Evolutionary conservation across 2,797 vertebrate species (phyloP).

Genomic region (Poecilia gillii): DNA sequence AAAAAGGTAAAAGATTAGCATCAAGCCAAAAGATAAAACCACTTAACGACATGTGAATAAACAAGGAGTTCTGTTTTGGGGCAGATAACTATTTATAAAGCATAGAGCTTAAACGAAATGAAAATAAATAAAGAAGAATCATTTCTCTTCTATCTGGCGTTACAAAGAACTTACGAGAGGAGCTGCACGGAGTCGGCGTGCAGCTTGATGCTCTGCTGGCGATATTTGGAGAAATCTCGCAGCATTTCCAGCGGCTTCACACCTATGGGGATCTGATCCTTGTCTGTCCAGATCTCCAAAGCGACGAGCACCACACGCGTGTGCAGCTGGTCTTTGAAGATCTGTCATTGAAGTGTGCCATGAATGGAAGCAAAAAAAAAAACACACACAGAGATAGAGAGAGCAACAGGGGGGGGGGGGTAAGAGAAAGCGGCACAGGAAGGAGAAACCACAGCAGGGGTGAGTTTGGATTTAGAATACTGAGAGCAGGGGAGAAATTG

Average conservation of each 20-base stretch:
- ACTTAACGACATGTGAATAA: not conserved
- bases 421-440: not conserved
- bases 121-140: not conserved
- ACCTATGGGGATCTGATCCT: slow-evolving; percentile 89
- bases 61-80: not conserved
- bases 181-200: slow-evolving; percentile 93
- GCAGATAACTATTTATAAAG: not conserved
- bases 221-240: slow-evolving; percentile 92
- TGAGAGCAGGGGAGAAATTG: slow-evolving; percentile 41
- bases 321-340: slow-evolving; percentile 97
- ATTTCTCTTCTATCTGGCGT: not conserved
- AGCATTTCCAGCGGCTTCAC: slow-evolving; percentile 92
- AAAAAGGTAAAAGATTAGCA: not conserved
- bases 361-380: slow-evolving; percentile 35
- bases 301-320: slow-evolving; percentile 96
- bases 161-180: slow-evolving; percentile 87
- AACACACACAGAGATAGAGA: slow-evolving; percentile 14
- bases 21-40: not conserved
- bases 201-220: slow-evolving; percentile 90
- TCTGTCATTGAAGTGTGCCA: slow-evolving; percentile 75
- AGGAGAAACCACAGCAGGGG: slow-evolving; percentile 45
- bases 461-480: slow-evolving; percentile 49
- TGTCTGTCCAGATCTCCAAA: slow-evolving; percentile 96
- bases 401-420: not conserved
- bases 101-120: not conserved